Percentiles rank a stretch among this genome's conserved stretches.
Evolutionary conservation across 2,797 vertebrate genomes (phyloP).

Genomic region (Garrulus glandarius): DNA sequence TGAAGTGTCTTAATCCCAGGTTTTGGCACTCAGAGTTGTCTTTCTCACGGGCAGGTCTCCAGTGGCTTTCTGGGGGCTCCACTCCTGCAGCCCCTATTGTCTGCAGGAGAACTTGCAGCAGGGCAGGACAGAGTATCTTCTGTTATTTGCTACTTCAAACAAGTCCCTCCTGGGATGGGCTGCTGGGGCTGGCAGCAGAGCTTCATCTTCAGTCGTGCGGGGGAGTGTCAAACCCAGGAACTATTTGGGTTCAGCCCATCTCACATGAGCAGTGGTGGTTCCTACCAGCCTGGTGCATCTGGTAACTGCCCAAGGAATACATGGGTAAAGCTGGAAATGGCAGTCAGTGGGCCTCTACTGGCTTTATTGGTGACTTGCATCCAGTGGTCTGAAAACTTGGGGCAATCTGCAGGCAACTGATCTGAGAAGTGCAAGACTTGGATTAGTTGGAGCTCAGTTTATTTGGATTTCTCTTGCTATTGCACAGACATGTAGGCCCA

Average conservation of each 20-base stretch:
- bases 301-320: not conserved
- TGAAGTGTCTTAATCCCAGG: slow-evolving; percentile 56
- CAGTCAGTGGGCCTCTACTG: not conserved
- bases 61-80: not conserved
- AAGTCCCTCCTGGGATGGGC: not conserved
- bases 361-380: not conserved
- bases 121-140: not conserved
- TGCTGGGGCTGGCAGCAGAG: not conserved
- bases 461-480: not conserved
- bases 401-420: not conserved
- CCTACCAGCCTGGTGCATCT: not conserved
- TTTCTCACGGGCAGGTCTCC: not conserved
- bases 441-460: not conserved
- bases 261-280: not conserved
- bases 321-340: not conserved
- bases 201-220: not conserved
- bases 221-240: not conserved
- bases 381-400: not conserved
- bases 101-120: not conserved
- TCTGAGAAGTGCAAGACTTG: not conserved
- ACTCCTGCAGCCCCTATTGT: not conserved
- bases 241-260: not conserved
- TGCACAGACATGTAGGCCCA: not conserved
- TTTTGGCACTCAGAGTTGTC: slow-evolving; percentile 23
- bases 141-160: not conserved